These are phyloP conservation scores for Leptoclinus maculatus DNA, from an alignment of 2,797 vertebrate genomes.

Conservation along the genomic window DNA sequence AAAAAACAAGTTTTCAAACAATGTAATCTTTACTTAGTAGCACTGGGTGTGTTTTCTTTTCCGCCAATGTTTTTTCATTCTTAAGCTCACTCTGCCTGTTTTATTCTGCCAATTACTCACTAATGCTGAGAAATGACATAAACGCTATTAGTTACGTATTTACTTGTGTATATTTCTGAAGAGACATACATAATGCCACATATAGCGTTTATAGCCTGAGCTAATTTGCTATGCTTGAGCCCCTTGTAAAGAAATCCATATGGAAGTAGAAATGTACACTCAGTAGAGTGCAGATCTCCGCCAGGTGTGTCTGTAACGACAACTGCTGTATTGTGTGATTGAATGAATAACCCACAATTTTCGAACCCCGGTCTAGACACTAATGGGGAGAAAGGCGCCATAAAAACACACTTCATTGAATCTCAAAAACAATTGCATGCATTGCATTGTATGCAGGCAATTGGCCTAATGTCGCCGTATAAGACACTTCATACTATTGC, in stretches of 20 bases:
- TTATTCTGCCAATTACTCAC: slow-evolving; percentile 57
- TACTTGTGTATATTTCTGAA: slow-evolving; percentile 40
- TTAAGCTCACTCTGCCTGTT: slow-evolving; percentile 37
- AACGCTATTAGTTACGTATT: slow-evolving; percentile 46
- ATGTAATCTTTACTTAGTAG: slow-evolving; percentile 69
- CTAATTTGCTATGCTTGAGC: slow-evolving; percentile 17
- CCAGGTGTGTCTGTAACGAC: background rate
- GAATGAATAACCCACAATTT: background rate
- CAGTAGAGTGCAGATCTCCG: background rate
- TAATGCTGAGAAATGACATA: slow-evolving; percentile 56
- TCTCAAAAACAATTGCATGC: background rate
- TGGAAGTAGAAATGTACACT: background rate
- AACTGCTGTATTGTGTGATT: background rate
- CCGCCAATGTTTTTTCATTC: slow-evolving; percentile 48
- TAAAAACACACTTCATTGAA: background rate
- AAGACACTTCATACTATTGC: background rate
- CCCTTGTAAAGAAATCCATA: slow-evolving; percentile 5
- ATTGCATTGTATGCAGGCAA: background rate
- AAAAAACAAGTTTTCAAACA: slow-evolving; percentile 67
- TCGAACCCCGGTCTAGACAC: background rate
- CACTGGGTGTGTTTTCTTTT: slow-evolving; percentile 61
- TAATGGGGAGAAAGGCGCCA: background rate
- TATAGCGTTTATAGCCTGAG: slow-evolving; percentile 17
- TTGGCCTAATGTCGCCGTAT: background rate
- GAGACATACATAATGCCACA: slow-evolving; percentile 21